Conservation (phyloP, 2,797 vertebrate genomes). For the Ptychobarbus kaznakovi region DNA sequence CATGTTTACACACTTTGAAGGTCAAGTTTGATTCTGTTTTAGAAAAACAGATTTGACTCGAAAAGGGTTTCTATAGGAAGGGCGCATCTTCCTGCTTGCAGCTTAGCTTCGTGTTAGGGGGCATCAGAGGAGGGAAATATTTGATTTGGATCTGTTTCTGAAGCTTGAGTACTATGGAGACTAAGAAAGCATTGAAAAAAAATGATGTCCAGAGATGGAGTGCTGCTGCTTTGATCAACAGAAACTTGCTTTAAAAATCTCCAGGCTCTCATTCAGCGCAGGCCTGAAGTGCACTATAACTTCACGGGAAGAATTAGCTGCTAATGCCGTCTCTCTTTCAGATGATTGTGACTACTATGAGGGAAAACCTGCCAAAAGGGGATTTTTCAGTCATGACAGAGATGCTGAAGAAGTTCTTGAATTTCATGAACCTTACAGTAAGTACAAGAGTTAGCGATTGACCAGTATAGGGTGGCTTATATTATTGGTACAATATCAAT, state of each 20-base stretch:
- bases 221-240: conserved; percentile 24
- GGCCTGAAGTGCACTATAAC: neutral
- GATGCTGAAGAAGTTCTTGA: conserved; percentile 98
- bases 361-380: conserved; percentile 93
- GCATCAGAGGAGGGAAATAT: neutral
- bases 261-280: neutral
- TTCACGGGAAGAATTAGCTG: neutral
- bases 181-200: neutral
- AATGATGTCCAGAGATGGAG: conserved; percentile 2
- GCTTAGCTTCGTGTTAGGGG: neutral
- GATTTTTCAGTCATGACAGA: conserved; percentile 99
- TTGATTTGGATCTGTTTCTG: conserved; percentile 13
- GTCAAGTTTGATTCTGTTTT: conserved; percentile 13
- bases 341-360: conserved; percentile 97
- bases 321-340: conserved; percentile 63
- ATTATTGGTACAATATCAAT: neutral
- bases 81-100: neutral
- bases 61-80: neutral
- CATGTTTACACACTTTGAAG: conserved; percentile 24
- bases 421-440: conserved; percentile 99
- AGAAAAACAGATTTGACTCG: conserved; percentile 8
- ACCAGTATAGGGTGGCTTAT: neutral
- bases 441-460: conserved; percentile 70
- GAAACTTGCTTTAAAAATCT: conserved; percentile 17
- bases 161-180: conserved; percentile 8